Evolutionary conservation across 2,888 invertebrate species (phyloP), one percentile per base, ranked within the genome.

Genomic region (Hyposoter dolosus): DNA sequence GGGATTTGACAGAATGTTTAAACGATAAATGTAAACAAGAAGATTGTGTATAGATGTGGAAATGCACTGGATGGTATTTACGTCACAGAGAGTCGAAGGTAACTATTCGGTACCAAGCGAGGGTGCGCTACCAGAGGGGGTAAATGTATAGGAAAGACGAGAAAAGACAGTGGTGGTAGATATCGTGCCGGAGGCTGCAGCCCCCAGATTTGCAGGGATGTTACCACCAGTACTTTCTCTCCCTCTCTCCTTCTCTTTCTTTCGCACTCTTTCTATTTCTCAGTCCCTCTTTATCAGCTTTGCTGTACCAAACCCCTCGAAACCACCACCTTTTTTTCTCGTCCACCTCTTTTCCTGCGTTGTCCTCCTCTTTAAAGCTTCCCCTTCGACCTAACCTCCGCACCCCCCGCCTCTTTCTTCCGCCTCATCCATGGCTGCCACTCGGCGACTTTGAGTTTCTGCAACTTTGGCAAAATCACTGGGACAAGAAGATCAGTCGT

Each of bases 381-480:
- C 86, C 85, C 85, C 84, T 76, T 63, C 79, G 71, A 72, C 79
- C 81, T 83, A 77, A 77, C 76, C 45, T 82, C 82, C 77, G 65
- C 63, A 66, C 28, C n/a, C 28, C n/a, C 12, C 65, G 45, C 56
- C 53, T 78, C 79, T 66, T 60, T 60, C 69, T 77, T 84, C 60
- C 87, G 74, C 78, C 77, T 81, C 84, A 50, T 82, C 78, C 69
- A 78, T 82, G 69, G 65, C 84, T 85, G 85, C 81, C 83, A 71
- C 83, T 66, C 50, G 15, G 79, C 60, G 80, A 80, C 78, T 74
- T 74, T 50, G 89, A 90, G 90, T 92, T 93, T 93, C 91, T 92
- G 93, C 93, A 93, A 91, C 91, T 93, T 93, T 91, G 91, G 92
- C 93, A 93, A 92, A 93, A 92, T 93, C 92, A 91, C 91, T 89